Percentiles rank a stretch among this genome's conserved stretches.
phyloP scores from a whole-genome alignment of 2,888 invertebrate genomes.

The Ernsta delagoae region DNA sequence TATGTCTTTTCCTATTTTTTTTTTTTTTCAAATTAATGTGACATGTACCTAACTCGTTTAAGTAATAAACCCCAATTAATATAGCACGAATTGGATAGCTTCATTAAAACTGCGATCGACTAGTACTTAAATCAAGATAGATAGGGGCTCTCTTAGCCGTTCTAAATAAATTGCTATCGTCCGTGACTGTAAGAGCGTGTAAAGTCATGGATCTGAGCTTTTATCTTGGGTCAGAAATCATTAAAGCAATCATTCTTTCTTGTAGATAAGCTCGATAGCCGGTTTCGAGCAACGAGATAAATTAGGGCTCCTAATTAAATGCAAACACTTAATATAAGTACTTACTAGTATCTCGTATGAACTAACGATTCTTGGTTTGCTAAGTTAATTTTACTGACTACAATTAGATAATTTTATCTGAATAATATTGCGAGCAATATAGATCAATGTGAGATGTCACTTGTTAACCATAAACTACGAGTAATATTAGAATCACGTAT shows the following conservation, averaged over 20 bases:
- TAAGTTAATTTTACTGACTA: neutral
- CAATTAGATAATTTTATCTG: neutral
- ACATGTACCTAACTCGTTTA: too few relatives aligned
- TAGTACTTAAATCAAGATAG: constrained; percentile 5
- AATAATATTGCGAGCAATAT: too few relatives aligned
- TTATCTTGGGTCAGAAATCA: constrained; percentile 33
- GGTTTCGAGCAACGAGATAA: constrained; percentile 24
- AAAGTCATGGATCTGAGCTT: constrained; percentile 24
- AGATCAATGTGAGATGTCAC: too few relatives aligned
- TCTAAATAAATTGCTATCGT: constrained; percentile 21
- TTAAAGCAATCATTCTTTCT: constrained; percentile 35
- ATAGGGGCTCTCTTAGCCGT: constrained; percentile 15
- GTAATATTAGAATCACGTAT: too few relatives aligned
- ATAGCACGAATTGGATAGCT: too few relatives aligned
- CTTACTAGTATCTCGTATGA: neutral
- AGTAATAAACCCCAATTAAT: neutral
- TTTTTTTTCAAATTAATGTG: too few relatives aligned
- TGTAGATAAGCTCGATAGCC: constrained; percentile 24
- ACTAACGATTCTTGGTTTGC: neutral
- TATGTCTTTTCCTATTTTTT: too few relatives aligned
- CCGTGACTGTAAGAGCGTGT: constrained; percentile 35
- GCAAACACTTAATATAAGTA: constrained; percentile 15
- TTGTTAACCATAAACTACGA: too few relatives aligned
- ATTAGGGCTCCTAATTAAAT: constrained; percentile 28
- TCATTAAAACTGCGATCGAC: constrained; percentile 12